These are phyloP conservation scores for Pipistrellus kuhlii DNA, from an alignment of 2,797 vertebrate genomes.

Conservation along the genomic window DNA sequence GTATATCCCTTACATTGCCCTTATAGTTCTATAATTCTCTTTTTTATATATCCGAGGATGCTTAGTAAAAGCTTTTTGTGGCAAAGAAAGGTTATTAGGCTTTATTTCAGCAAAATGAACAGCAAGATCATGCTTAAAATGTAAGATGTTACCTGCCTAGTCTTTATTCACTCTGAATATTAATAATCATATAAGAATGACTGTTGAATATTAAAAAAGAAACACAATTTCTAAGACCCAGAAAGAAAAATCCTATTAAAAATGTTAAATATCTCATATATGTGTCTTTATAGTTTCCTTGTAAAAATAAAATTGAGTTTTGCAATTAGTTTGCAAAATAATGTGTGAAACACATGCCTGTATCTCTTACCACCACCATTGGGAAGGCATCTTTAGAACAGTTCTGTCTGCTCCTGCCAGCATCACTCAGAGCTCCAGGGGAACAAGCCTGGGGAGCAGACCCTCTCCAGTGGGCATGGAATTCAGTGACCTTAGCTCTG, in stretches of 20 bases:
- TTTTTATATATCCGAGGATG: constrained; percentile 29
- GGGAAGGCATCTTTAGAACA: constrained; percentile 24
- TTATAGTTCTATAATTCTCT: not conserved
- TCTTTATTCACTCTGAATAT: constrained; percentile 64
- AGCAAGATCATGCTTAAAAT: constrained; percentile 75
- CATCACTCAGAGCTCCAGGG: not conserved
- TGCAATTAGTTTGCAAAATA: constrained; percentile 53
- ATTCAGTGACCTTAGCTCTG: constrained; percentile 70
- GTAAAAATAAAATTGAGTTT: constrained; percentile 54
- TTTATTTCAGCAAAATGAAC: constrained; percentile 75
- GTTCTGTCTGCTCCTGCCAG: not conserved
- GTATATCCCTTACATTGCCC: constrained; percentile 1
- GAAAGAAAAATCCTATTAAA: constrained; percentile 49
- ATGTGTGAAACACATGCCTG: not conserved
- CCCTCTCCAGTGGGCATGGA: constrained; percentile 61
- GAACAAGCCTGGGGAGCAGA: not conserved
- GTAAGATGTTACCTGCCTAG: constrained; percentile 68
- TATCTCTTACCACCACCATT: not conserved
- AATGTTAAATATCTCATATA: constrained; percentile 54
- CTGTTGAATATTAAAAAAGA: constrained; percentile 72
- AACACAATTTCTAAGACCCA: constrained; percentile 37
- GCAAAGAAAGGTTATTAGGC: constrained; percentile 71
- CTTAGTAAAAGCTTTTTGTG: constrained; percentile 60
- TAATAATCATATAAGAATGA: constrained; percentile 61
- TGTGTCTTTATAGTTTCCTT: constrained; percentile 64